Base-by-base conservation (phyloP, 1,140 invertebrate species). In the Condylostylus longicornis region DNA sequence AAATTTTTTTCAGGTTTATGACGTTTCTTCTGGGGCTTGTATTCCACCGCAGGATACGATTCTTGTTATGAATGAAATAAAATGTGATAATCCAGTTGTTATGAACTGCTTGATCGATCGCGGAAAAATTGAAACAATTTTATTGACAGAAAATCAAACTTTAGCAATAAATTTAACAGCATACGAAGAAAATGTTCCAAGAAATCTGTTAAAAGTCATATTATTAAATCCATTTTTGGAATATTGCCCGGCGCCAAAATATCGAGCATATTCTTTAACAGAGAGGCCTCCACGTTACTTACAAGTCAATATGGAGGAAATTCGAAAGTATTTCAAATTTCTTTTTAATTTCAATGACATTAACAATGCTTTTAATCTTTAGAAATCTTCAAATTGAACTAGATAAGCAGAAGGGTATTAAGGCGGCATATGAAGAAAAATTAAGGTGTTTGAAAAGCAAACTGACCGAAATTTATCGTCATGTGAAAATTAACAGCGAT, bases 81-180 rank as follows among this genome's bases (percentile, higher is more conserved):
- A 74, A 37, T 74, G 87, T 44, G 61, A 69, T 5, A 73, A 90
- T 64, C 69, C 79, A 2, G 71, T 84, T 3, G 73, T 91, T 2
- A 72, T 75, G 33, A 94, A 95, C 65, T 79, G 70, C 47, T 63
- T 94, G 3, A 82, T 95, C 42, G 88, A 95, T 68, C 75, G 79
- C 50, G 54, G 71, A n/a, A 61, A 60, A 30, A 61, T 80, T 22
- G 82, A 87, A 56, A 67, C 64, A 25, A 67, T 82, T 12, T 54
- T 86, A 31, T 61, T 87, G 12, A 75, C 84, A 31, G 48, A 56
- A 18, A 52, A 46, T 29, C 49, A 49, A 60, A 63, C 69, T 4
- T 68, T 69, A 45, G 80, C 82, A 5, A 68, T 71, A 28, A 48
- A 62, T 2, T 62, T 83, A 4, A 68, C 82, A 47, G 69, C 71